Percentiles rank a stretch among this genome's conserved stretches.
These are phyloP conservation scores for Agonopterix arenella DNA, from an alignment of 2,888 invertebrate genomes.

Conservation along the genomic window DNA sequence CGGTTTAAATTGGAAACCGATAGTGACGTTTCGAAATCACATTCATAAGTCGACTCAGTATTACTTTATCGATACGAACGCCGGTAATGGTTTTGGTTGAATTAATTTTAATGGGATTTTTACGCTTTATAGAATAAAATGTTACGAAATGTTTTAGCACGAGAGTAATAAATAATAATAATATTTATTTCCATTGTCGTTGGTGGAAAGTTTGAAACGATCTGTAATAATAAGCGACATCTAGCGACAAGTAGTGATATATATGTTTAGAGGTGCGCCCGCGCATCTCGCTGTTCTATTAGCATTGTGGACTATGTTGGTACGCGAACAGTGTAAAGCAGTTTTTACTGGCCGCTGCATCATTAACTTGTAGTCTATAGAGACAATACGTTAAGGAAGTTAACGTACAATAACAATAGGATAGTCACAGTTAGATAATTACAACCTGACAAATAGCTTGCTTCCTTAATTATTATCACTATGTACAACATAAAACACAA, in stretches of 20 bases:
- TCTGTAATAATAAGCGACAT: conserved; percentile 41
- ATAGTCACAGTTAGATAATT: conserved; percentile 56
- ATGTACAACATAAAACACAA: conserved; percentile 40
- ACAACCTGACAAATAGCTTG: conserved; percentile 51
- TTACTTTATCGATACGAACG: conserved; percentile 74
- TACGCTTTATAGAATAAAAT: conserved; percentile 72
- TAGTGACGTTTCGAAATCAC: conserved; percentile 76
- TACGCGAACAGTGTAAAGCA: conserved; percentile 4
- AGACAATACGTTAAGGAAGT: conserved; percentile 60
- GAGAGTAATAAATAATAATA: conserved; percentile 57
- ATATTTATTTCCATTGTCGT: conserved; percentile 20
- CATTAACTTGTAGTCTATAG: conserved; percentile 40
- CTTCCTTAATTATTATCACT: conserved; percentile 61
- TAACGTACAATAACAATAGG: conserved; percentile 54
- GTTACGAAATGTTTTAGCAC: conserved; percentile 68
- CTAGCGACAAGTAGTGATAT: conserved; percentile 37
- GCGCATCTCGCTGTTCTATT: conserved; percentile 44
- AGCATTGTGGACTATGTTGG: conserved; percentile 7
- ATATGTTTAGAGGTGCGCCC: conserved; percentile 39
- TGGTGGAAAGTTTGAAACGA: conserved; percentile 22
- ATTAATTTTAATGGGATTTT: conserved; percentile 76
- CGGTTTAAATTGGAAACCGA: conserved; percentile 76
- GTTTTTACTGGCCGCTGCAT: conserved; percentile 31
- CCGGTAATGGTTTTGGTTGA: conserved; percentile 73
- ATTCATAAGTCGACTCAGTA: conserved; percentile 73